A percentile compares a stretch with the other conserved stretches of the same genome.
Evolutionary conservation across 1,140 invertebrate species (phyloP).

Genomic region (Drosophila prosaltans): DNA sequence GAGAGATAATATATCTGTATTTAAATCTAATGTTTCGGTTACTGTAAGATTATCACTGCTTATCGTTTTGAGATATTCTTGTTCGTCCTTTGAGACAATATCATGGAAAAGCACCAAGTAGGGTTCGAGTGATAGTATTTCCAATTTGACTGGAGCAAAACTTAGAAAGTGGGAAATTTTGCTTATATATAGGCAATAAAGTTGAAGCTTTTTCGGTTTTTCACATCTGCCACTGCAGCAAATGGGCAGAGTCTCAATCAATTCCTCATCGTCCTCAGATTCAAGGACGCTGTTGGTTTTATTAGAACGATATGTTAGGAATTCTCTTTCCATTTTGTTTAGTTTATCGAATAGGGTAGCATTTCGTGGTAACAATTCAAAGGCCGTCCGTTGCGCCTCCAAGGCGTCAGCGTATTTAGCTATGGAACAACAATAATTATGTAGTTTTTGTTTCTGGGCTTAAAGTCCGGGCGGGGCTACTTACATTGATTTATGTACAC

Average conservation of each 20-base stretch:
- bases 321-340: neutral
- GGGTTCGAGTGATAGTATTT: conserved; percentile 31
- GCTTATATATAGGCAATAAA: conserved; percentile 38
- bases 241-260: neutral
- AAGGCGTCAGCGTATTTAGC: neutral
- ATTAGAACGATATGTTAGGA: neutral
- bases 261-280: neutral
- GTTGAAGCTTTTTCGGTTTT: neutral
- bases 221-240: conserved; percentile 38
- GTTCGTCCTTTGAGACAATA: neutral
- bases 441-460: neutral
- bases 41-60: neutral
- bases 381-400: conserved; percentile 2
- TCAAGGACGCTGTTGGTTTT: neutral
- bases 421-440: neutral
- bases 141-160: conserved; percentile 36
- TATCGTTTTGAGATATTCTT: neutral
- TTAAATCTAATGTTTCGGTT: neutral
- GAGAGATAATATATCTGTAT: neutral
- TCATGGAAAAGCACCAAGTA: conserved; percentile 33
- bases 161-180: conserved; percentile 15
- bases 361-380: neutral
- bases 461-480: neutral
- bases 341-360: conserved; percentile 5
- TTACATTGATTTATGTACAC: neutral